Conservation (phyloP, 2,797 vertebrate genomes). For the Alosa sapidissima region DNA sequence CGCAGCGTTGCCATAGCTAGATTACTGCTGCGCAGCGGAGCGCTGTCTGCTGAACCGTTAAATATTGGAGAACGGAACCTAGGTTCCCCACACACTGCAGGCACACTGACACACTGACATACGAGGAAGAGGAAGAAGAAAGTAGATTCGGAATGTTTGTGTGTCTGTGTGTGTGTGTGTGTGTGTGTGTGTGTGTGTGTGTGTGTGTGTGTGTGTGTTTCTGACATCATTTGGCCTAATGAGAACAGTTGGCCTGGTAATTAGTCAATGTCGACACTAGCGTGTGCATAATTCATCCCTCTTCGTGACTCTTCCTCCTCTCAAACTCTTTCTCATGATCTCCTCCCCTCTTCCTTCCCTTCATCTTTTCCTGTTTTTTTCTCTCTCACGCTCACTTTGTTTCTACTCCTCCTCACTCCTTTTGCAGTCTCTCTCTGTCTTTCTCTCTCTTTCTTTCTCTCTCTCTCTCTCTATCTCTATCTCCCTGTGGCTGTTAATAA, state of each 20-base stretch:
- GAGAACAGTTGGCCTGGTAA: conserved; percentile 29
- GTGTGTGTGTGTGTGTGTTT: not conserved
- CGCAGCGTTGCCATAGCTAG: not conserved
- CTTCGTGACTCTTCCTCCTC: not conserved
- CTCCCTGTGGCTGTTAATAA: no score
- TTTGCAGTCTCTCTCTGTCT: not conserved
- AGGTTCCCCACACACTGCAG: not conserved
- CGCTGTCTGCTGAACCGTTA: not conserved
- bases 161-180: not conserved
- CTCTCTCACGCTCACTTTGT: not conserved
- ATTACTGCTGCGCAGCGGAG: not conserved
- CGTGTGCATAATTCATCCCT: conserved; percentile 9
- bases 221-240: not conserved
- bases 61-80: not conserved
- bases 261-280: conserved; percentile 28
- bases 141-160: not conserved
- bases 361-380: not conserved
- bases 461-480: not conserved
- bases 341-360: no score
- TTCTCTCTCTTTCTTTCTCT: no score
- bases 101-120: not conserved
- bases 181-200: not conserved
- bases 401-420: not conserved
- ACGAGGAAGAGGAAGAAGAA: not conserved
- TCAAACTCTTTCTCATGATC: not conserved